A percentile compares a stretch with the other conserved stretches of the same genome.
Conservation (phyloP, 2,113 vertebrate species). For the Indicator indicator region DNA sequence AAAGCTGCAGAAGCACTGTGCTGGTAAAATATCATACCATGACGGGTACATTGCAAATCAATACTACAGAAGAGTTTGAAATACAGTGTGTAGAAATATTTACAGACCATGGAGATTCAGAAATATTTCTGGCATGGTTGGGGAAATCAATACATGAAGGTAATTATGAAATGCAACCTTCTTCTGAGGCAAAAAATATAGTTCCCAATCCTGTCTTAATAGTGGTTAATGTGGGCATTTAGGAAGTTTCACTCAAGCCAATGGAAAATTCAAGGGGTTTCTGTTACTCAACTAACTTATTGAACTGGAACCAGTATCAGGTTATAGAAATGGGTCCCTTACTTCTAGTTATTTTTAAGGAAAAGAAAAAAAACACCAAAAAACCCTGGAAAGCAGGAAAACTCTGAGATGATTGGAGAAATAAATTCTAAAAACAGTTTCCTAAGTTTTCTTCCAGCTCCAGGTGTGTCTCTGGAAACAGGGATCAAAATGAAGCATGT, state of each 20-base stretch:
- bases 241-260: not conserved
- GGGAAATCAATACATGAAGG: conserved; percentile 18
- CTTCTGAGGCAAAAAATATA: conserved; percentile 14
- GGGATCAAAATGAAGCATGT: not conserved
- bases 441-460: not conserved
- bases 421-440: not conserved
- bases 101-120: conserved; percentile 11
- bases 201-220: not conserved
- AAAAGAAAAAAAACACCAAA: not conserved
- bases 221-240: not conserved
- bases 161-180: not conserved
- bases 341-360: not conserved
- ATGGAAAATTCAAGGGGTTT: not conserved
- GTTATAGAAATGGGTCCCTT: not conserved
- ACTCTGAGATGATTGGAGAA: not conserved
- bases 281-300: not conserved
- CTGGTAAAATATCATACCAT: not conserved
- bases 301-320: not conserved
- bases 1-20: not conserved
- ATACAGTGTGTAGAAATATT: conserved; percentile 36
- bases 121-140: conserved; percentile 32
- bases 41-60: conserved; percentile 10
- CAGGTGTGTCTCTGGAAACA: not conserved
- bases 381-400: not conserved
- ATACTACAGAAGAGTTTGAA: conserved; percentile 20